A percentile compares a stretch with the other conserved stretches of the same genome.
phyloP scores from a whole-genome alignment of 2,888 invertebrate species.

The Horisme vitalbata region DNA sequence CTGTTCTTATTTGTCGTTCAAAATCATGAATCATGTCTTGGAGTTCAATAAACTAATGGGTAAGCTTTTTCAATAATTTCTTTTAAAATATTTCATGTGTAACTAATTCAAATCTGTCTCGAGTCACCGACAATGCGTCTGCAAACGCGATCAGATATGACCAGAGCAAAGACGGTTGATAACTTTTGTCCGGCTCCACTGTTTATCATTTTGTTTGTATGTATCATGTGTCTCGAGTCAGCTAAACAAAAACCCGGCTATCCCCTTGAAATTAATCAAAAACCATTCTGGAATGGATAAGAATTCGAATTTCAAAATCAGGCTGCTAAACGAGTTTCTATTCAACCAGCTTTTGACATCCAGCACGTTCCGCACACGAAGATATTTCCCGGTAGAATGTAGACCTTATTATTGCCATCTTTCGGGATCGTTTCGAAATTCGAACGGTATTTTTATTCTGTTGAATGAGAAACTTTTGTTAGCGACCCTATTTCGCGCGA shows the following conservation, averaged over 20 bases:
- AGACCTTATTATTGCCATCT: slow-evolving; percentile 61
- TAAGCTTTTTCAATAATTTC: slow-evolving; percentile 2
- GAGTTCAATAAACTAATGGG: neutral
- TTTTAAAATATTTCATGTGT: slow-evolving; percentile 8
- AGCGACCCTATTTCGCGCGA: slow-evolving; percentile 50
- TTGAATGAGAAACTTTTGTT: slow-evolving; percentile 50
- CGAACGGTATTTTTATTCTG: slow-evolving; percentile 34
- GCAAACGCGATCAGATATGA: slow-evolving; percentile 30
- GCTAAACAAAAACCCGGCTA: slow-evolving; percentile 25
- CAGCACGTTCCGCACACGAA: slow-evolving; percentile 52
- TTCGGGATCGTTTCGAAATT: slow-evolving; percentile 48
- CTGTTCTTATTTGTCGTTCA: too few relatives aligned
- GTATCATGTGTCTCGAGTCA: slow-evolving; percentile 19
- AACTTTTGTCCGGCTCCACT: slow-evolving; percentile 28
- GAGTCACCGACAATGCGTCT: neutral
- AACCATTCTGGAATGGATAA: slow-evolving; percentile 31
- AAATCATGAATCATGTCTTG: neutral
- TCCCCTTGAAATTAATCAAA: slow-evolving; percentile 30
- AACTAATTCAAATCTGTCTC: slow-evolving; percentile 15
- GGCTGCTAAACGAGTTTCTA: slow-evolving; percentile 65
- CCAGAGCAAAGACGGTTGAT: slow-evolving; percentile 34
- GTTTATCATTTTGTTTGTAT: slow-evolving; percentile 30
- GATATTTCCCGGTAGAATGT: slow-evolving; percentile 48
- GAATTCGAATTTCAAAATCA: slow-evolving; percentile 53
- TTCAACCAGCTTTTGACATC: slow-evolving; percentile 59